These are phyloP conservation scores for Deilephila elpenor DNA, from an alignment of 2,888 invertebrate species.

Conservation along the genomic window DNA sequence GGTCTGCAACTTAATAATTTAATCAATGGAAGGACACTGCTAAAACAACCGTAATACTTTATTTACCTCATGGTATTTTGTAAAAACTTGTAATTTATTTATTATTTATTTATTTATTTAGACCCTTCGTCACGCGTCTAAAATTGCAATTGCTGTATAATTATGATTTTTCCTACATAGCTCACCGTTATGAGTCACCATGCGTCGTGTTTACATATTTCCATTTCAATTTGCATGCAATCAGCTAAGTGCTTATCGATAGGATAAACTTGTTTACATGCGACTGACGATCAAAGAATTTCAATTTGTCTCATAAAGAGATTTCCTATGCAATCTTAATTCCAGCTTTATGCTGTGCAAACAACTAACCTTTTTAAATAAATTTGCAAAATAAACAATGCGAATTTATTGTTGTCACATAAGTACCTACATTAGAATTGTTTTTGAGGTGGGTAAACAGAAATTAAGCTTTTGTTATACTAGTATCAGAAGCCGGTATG, in stretches of 20 bases:
- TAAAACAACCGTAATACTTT: neutral
- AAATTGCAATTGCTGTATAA: neutral
- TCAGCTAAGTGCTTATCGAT: conserved; percentile 42
- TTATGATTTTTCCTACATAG: conserved; percentile 10
- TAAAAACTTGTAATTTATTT: too few species aligned
- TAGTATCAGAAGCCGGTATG: neutral
- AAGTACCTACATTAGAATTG: too few species aligned
- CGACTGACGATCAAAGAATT: conserved; percentile 25
- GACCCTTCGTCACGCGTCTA: too few species aligned
- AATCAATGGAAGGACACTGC: neutral
- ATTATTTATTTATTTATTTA: too few species aligned
- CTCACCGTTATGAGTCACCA: conserved; percentile 35
- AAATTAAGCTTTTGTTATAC: neutral
- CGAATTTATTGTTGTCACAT: neutral
- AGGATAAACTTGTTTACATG: conserved; percentile 39
- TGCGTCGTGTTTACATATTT: conserved; percentile 42
- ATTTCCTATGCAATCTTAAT: conserved; percentile 5
- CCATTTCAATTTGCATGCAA: conserved; percentile 46
- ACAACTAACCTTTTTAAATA: neutral
- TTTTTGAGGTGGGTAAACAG: too few species aligned
- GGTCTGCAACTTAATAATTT: neutral
- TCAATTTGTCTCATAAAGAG: conserved; percentile 5
- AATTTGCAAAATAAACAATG: neutral
- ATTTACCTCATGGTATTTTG: too few species aligned
- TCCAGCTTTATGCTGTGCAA: neutral